Evolutionary conservation across 2,888 invertebrate species (phyloP).

Genomic region (Lasioglossum leucozonium): DNA sequence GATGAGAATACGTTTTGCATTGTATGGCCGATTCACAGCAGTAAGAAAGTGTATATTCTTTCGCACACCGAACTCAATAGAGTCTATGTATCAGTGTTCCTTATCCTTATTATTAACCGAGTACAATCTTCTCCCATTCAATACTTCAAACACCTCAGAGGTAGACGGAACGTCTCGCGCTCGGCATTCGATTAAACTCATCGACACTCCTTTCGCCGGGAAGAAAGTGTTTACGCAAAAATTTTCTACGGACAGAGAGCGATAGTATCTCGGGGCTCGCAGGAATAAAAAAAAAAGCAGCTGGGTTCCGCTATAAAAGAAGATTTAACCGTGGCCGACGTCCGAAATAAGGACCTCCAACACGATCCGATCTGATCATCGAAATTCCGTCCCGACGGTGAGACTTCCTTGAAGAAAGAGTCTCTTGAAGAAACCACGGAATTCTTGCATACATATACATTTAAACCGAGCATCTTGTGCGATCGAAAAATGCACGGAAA

Average conservation of each 20-base stretch:
- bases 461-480: constrained; percentile 15
- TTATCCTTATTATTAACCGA: background rate
- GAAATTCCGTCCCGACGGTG: constrained; percentile 15
- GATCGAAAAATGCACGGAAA: constrained; percentile 6
- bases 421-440: constrained; percentile 4
- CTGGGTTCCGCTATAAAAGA: constrained; percentile 8
- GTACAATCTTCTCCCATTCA: background rate
- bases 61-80: background rate
- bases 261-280: background rate
- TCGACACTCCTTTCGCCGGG: background rate
- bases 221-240: background rate
- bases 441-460: background rate
- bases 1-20: constrained; percentile 5
- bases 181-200: background rate
- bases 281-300: background rate
- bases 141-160: background rate
- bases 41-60: background rate
- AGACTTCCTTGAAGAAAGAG: constrained; percentile 18
- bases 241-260: background rate
- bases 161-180: background rate
- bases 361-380: constrained; percentile 13
- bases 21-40: background rate
- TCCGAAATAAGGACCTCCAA: constrained; percentile 15
- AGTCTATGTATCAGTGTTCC: background rate
- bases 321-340: constrained; percentile 5